Percentiles rank a stretch among this genome's conserved stretches.
Evolutionary conservation across 1,140 invertebrate genomes (phyloP).

Genomic region (Procambarus clarkii): DNA sequence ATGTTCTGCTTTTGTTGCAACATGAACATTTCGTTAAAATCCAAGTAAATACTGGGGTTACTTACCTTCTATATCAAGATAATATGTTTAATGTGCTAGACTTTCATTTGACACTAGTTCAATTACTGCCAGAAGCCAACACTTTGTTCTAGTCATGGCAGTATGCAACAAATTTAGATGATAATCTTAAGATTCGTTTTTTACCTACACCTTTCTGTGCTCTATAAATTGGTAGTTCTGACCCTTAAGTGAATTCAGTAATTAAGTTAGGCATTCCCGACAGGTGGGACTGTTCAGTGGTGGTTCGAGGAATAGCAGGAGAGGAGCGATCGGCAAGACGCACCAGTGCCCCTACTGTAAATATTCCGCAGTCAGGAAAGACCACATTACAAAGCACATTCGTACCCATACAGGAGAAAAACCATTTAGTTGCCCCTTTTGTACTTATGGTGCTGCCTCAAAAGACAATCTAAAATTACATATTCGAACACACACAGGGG

Average conservation of each 20-base stretch:
- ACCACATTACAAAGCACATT: slow-evolving; percentile 67
- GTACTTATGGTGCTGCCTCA: slow-evolving; percentile 52
- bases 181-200: slow-evolving; percentile 3
- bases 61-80: neutral
- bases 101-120: neutral
- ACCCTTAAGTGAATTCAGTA: slow-evolving; percentile 49
- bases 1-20: neutral
- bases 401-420: slow-evolving; percentile 63
- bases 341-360: slow-evolving; percentile 68
- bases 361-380: slow-evolving; percentile 67
- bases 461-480: slow-evolving; percentile 64
- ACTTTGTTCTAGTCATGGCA: slow-evolving; percentile 40
- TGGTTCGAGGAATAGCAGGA: slow-evolving; percentile 63
- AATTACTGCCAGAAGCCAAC: slow-evolving; percentile 29
- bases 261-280: slow-evolving; percentile 66
- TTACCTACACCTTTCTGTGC: neutral
- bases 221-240: slow-evolving; percentile 9
- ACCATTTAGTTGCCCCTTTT: slow-evolving; percentile 59
- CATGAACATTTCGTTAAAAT: neutral
- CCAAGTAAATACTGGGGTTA: neutral
- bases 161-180: slow-evolving; percentile 6
- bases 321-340: slow-evolving; percentile 64
- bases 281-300: slow-evolving; percentile 67
- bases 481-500: slow-evolving; percentile 60
- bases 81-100: neutral